Evolutionary conservation across 1,140 invertebrate species (phyloP).

Genomic region (Sitobion miscanthi): DNA sequence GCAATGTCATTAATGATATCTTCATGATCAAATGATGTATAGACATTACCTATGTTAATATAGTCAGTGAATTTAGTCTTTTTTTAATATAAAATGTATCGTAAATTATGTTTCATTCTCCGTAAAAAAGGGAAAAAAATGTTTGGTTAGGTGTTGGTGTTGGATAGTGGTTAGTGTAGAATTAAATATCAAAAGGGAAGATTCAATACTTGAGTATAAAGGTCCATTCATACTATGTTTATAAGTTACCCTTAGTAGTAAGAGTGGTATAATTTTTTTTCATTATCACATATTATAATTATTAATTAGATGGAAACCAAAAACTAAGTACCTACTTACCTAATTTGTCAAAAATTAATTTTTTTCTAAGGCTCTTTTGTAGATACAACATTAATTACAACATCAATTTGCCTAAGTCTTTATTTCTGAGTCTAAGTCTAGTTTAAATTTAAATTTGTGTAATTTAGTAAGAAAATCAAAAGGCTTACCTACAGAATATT

Average conservation of each 20-base stretch:
- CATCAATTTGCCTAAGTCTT: too few species aligned
- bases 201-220: background rate
- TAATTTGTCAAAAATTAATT: background rate
- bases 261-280: background rate
- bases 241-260: background rate
- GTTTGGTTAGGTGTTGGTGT: too few species aligned
- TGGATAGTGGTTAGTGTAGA: too few species aligned
- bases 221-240: background rate
- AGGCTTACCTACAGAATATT: background rate
- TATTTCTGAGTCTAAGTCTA: too few species aligned
- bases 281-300: background rate
- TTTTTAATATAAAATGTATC: background rate
- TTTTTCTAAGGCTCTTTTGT: background rate
- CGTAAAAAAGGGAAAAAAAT: background rate
- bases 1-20: background rate
- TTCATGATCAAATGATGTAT: background rate
- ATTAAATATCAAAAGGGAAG: too few species aligned
- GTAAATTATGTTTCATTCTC: background rate
- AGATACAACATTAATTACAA: too few species aligned
- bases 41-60: background rate
- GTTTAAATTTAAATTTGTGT: background rate
- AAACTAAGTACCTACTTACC: background rate
- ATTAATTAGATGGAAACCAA: background rate
- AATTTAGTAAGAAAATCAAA: background rate
- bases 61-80: background rate